phyloP scores from a whole-genome alignment of 2,888 invertebrate species.

The Eudasyphora cyanicolor region DNA sequence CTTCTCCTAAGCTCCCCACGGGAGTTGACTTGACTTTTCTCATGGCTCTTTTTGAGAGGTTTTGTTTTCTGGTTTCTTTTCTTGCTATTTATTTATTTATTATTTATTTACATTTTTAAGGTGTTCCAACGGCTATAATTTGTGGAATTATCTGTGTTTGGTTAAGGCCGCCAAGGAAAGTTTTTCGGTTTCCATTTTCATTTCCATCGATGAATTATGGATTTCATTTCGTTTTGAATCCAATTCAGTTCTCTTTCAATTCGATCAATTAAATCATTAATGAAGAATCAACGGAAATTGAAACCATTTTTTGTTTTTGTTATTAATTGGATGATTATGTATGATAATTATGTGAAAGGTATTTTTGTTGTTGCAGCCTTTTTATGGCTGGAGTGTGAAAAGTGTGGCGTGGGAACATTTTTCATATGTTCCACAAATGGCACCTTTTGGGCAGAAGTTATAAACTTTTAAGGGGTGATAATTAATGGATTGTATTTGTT shows the following conservation, averaged over 20 bases:
- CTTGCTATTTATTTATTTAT: background rate
- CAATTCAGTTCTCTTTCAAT: background rate
- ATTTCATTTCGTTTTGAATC: too few relatives aligned
- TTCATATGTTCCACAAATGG: background rate
- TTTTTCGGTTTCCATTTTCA: background rate
- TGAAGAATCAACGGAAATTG: background rate
- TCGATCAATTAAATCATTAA: conserved; percentile 9
- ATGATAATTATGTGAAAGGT: background rate
- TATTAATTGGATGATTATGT: conserved; percentile 23
- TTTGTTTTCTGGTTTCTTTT: background rate
- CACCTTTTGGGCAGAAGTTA: background rate
- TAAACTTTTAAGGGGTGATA: too few relatives aligned
- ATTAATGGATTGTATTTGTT: too few relatives aligned
- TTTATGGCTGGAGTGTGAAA: background rate
- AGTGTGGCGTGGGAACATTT: background rate
- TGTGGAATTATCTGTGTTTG: background rate
- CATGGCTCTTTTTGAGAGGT: background rate
- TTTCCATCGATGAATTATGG: conserved; percentile 1
- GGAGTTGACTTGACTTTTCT: background rate
- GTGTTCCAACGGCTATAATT: conserved; percentile 1
- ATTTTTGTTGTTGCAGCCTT: background rate
- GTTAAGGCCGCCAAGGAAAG: background rate
- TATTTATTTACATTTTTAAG: conserved; percentile 29
- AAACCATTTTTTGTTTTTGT: conserved; percentile 1
- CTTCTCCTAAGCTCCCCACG: background rate